phyloP scores from a whole-genome alignment of 2,797 vertebrate species.

The Margarornis squamiger region DNA sequence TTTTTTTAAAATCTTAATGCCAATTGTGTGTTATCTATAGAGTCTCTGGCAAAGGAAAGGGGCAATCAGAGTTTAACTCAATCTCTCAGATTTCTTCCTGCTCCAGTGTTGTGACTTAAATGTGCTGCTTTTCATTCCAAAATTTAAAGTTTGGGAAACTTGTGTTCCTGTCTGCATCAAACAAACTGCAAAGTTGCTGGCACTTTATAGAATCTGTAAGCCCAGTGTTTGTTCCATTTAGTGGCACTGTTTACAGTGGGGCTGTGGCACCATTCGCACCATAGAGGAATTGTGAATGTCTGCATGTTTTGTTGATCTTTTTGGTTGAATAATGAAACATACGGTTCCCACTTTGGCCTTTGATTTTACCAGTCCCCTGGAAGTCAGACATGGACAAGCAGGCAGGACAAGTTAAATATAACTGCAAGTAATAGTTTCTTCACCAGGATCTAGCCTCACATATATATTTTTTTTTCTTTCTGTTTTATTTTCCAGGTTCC shows the following conservation, averaged over 20 bases:
- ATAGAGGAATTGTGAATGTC: neutral
- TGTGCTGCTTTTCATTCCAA: neutral
- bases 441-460: neutral
- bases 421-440: neutral
- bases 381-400: neutral
- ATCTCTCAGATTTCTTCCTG: neutral
- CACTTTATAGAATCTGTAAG: neutral
- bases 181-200: neutral
- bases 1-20: neutral
- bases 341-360: neutral
- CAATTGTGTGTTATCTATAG: neutral
- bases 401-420: neutral
- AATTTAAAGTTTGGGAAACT: neutral
- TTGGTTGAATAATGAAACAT: neutral
- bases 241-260: neutral
- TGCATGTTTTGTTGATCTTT: neutral
- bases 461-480: neutral
- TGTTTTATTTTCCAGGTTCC: constrained; percentile 81
- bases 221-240: fast-evolving
- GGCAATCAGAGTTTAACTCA: neutral
- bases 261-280: neutral
- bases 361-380: neutral
- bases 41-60: neutral
- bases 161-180: neutral
- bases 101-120: neutral